Base-by-base conservation (phyloP, 2,113 vertebrate species). In the Charadrius vociferus region DNA sequence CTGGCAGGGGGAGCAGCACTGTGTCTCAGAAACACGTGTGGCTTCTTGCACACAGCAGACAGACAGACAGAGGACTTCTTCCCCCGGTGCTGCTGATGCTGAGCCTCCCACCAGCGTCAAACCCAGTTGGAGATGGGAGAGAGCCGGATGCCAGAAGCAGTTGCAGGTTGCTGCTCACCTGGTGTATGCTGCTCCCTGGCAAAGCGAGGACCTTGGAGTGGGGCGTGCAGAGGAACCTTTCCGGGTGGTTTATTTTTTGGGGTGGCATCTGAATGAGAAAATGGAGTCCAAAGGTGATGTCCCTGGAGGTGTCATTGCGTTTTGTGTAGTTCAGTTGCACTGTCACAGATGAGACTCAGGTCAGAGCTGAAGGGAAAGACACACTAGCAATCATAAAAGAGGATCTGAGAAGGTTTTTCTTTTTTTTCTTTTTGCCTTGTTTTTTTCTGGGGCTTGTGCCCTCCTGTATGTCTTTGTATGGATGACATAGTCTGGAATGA, bases 101-200 rank as follows among this genome's bases (percentile, higher is more conserved):
- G 16, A 81, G 47, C 19, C 2, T 87, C 29, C 61, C 81, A 21
- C 37, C 37, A 19, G 62, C 72, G 36, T 63, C 68, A 1, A 21
- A 18, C 23, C 41, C 77, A 29, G 32, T 63, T n/a, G 29, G 70
- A 71, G 43, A 16, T 4, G 47, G 59, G 82, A 72, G 34, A 41
- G 9, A 10, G 45, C 4, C 0, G 0, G 81, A 62, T 0, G 0
- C 17, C n/a, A n/a, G 56, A 32, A 79, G 41, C 5, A 3, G n/a
- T 24, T 49, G 47, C 56, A 53, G 65, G 41, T 45, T 79, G 36
- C 24, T 3, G 1, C 26, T 61, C 4, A 2, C 26, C 22, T 22
- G 56, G 45, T 24, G 14, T 6, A 13, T 7, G 5, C 74, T 61
- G 27, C 66, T 91, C 55, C 47, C 7, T 7, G 30, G 78, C 49